phyloP scores from a whole-genome alignment of 2,113 vertebrate species.

The Takifugu bimaculatus region DNA sequence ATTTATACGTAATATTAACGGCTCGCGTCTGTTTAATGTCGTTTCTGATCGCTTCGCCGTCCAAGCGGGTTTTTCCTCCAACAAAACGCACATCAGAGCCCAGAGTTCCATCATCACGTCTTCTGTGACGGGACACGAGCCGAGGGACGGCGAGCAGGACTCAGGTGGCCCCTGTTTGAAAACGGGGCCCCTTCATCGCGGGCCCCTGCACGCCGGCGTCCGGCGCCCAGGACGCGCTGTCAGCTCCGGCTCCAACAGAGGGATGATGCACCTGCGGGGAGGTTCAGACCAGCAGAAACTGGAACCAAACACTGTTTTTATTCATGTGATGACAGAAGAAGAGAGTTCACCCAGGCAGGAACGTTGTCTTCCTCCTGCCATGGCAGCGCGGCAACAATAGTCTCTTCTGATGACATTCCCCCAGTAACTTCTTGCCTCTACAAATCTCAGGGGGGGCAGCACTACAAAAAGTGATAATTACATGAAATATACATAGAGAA shows the following conservation, averaged over 20 bases:
- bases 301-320: no score
- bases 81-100: slow-evolving; percentile 49
- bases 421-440: slow-evolving; percentile 84
- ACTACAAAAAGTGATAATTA: slow-evolving; percentile 99
- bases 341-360: slow-evolving; percentile 43
- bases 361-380: slow-evolving; percentile 40
- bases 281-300: no score
- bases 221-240: slow-evolving; percentile 36
- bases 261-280: slow-evolving; percentile 17
- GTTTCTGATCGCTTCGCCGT: slow-evolving; percentile 10
- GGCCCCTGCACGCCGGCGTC: slow-evolving; percentile 42
- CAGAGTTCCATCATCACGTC: slow-evolving; percentile 51
- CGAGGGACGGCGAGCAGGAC: slow-evolving; percentile 28
- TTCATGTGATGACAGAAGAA: slow-evolving; percentile 22
- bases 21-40: no score
- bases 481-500: slow-evolving; percentile 99
- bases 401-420: slow-evolving; percentile 96
- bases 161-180: slow-evolving; percentile 66
- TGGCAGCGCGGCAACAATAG: slow-evolving; percentile 63
- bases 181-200: slow-evolving; percentile 64
- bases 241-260: slow-evolving; percentile 37
- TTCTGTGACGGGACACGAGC: slow-evolving; percentile 43
- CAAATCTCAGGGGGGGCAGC: slow-evolving; percentile 79
- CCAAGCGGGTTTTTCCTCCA: slow-evolving; percentile 28
- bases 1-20: no score